phyloP scores from a whole-genome alignment of 2,113 vertebrate genomes.

The Solea senegalensis region DNA sequence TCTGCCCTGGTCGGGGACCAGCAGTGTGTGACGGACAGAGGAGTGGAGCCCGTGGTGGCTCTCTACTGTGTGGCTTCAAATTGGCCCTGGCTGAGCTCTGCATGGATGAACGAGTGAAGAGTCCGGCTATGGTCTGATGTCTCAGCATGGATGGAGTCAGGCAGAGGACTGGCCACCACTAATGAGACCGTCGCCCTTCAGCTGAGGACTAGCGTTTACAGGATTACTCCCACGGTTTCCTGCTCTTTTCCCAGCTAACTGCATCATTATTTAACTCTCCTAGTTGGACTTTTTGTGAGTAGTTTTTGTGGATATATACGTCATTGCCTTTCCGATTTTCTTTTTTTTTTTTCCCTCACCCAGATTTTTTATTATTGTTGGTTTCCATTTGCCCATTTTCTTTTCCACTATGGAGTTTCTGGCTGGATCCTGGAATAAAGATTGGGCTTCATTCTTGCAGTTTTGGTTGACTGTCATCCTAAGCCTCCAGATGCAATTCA shows the following conservation, averaged over 20 bases:
- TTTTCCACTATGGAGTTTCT: constrained; percentile 91
- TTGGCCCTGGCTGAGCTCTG: constrained; percentile 73
- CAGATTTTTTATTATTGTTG: constrained; percentile 50
- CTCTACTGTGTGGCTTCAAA: constrained; percentile 68
- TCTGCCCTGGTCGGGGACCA: constrained; percentile 72
- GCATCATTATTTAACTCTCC: constrained; percentile 63
- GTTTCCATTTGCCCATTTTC: constrained; percentile 54
- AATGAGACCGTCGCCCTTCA: constrained; percentile 76
- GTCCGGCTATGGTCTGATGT: constrained; percentile 79
- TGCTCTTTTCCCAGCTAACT: constrained; percentile 64
- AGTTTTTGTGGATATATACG: constrained; percentile 68
- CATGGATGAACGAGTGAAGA: constrained; percentile 74
- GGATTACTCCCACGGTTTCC: constrained; percentile 77
- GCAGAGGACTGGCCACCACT: constrained; percentile 79
- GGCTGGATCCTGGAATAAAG: constrained; percentile 87
- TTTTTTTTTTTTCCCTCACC: constrained; percentile 40
- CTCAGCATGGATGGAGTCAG: constrained; percentile 84
- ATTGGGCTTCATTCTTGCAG: constrained; percentile 87
- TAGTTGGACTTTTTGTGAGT: constrained; percentile 70
- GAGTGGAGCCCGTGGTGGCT: constrained; percentile 64
- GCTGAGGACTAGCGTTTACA: constrained; percentile 76
- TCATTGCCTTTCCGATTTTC: constrained; percentile 66
- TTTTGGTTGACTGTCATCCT: constrained; percentile 91
- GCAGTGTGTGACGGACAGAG: constrained; percentile 77
- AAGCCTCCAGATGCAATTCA: constrained; percentile 89